A percentile compares a stretch with the other conserved stretches of the same genome.
Evolutionary conservation across 1,140 invertebrate genomes (phyloP).

Genomic region (Rhyzopertha dominica): DNA sequence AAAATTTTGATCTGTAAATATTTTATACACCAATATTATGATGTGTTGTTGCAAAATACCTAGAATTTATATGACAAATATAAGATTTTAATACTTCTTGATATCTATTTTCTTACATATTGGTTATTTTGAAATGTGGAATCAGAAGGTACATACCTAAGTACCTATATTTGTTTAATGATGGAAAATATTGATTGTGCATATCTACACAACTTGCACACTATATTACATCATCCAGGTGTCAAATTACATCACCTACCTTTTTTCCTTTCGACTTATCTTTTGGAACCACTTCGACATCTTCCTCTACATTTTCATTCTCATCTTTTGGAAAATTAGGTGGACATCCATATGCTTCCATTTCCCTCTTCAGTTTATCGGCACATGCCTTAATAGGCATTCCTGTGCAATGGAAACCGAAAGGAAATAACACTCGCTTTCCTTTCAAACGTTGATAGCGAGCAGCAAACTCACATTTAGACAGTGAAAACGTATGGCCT

Average conservation of each 20-base stretch:
- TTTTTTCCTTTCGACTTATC: conserved; percentile 99
- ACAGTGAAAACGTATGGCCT: conserved; percentile 95
- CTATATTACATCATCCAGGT: neutral
- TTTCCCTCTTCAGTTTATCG: conserved; percentile 94
- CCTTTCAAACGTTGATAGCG: conserved; percentile 86
- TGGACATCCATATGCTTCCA: conserved; percentile 88
- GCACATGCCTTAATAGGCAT: conserved; percentile 97
- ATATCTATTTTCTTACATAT: neutral
- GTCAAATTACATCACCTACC: conserved; percentile 54
- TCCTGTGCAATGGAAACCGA: conserved; percentile 98
- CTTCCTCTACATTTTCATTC: conserved; percentile 49
- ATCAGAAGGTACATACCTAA: neutral
- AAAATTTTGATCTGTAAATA: too few relatives aligned
- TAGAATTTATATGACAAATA: too few relatives aligned
- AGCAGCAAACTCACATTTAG: conserved; percentile 96
- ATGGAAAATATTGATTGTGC: too few relatives aligned
- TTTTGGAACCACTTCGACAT: conserved; percentile 64
- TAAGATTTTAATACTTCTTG: conserved; percentile 3
- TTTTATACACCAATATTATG: too few relatives aligned
- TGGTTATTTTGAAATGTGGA: neutral
- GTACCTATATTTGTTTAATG: neutral
- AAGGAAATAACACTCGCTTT: conserved; percentile 91
- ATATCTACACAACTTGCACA: too few relatives aligned
- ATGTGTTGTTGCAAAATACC: too few relatives aligned
- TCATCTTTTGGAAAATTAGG: conserved; percentile 78